Evolutionary conservation across 2,797 vertebrate species (phyloP).

Genomic region (Enteromius radiatus): DNA sequence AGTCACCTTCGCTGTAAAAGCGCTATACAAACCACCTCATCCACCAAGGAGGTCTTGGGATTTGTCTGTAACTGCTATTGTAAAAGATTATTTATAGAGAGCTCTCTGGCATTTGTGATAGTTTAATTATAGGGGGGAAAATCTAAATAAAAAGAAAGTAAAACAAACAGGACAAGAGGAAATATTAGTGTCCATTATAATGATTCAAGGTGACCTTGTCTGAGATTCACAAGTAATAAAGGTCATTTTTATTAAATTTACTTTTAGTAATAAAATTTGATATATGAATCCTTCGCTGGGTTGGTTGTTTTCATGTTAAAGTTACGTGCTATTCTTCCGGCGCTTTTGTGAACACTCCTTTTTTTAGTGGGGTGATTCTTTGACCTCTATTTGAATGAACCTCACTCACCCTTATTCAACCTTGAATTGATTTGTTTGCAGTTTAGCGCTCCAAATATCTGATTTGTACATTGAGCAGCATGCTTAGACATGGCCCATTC

Average conservation of each 20-base stretch:
- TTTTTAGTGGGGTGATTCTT: slow-evolving; percentile 27
- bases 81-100: slow-evolving; percentile 99
- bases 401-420: slow-evolving; percentile 46
- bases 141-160: background rate
- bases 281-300: slow-evolving; percentile 19
- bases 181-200: slow-evolving; percentile 87
- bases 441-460: slow-evolving; percentile 49
- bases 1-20: slow-evolving; percentile 99
- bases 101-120: slow-evolving; percentile 91
- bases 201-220: slow-evolving; percentile 89
- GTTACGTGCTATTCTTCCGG: background rate
- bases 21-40: slow-evolving; percentile 84
- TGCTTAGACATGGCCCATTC: slow-evolving; percentile 34
- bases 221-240: slow-evolving; percentile 90
- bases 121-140: slow-evolving; percentile 80
- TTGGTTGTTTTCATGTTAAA: slow-evolving; percentile 35
- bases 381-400: slow-evolving; percentile 20
- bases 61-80: slow-evolving; percentile 96
- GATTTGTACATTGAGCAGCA: slow-evolving; percentile 40
- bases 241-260: slow-evolving; percentile 85
- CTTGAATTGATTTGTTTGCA: slow-evolving; percentile 51
- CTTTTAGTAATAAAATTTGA: slow-evolving; percentile 73
- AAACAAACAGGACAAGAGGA: slow-evolving; percentile 65
- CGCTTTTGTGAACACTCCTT: slow-evolving; percentile 18
- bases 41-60: slow-evolving; percentile 92